phyloP scores from a whole-genome alignment of 2,888 invertebrate genomes.

The Abrostola tripartita region DNA sequence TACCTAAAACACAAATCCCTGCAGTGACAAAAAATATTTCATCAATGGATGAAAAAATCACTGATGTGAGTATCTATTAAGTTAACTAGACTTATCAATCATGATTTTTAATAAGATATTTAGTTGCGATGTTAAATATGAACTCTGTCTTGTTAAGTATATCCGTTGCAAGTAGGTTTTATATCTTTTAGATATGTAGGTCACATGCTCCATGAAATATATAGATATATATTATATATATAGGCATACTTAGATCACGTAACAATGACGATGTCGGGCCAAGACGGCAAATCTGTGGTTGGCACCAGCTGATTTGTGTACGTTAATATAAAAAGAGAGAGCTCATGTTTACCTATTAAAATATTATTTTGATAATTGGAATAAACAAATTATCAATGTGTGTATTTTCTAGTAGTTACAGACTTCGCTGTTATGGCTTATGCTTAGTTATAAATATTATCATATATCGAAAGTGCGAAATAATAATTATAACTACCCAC shows the following conservation, averaged over 20 bases:
- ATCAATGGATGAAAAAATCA: conserved; percentile 74
- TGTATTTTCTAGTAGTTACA: no score
- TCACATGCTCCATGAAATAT: conserved; percentile 39
- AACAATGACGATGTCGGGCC: conserved; percentile 37
- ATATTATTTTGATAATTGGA: no score
- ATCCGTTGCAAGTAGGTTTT: conserved; percentile 11
- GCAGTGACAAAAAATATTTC: conserved; percentile 72
- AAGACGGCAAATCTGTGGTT: conserved; percentile 18
- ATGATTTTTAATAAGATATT: background rate
- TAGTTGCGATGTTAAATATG: conserved; percentile 7
- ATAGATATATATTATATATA: conserved; percentile 12
- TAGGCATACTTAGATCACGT: conserved; percentile 23
- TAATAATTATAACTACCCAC: no score
- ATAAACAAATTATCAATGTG: no score
- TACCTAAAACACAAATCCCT: conserved; percentile 67
- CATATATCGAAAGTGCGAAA: no score
- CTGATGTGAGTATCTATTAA: conserved; percentile 74
- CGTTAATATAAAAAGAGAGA: background rate
- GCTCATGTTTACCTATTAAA: background rate
- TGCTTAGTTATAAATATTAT: no score
- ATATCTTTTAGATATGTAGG: conserved; percentile 46
- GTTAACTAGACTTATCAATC: conserved; percentile 12
- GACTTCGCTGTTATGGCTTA: no score
- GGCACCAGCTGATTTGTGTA: conserved; percentile 45
- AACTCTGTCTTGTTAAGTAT: background rate